Evolutionary conservation across 2,888 invertebrate species (phyloP), one percentile per base, ranked within the genome.

Genomic region (Epinotia demarniana): DNA sequence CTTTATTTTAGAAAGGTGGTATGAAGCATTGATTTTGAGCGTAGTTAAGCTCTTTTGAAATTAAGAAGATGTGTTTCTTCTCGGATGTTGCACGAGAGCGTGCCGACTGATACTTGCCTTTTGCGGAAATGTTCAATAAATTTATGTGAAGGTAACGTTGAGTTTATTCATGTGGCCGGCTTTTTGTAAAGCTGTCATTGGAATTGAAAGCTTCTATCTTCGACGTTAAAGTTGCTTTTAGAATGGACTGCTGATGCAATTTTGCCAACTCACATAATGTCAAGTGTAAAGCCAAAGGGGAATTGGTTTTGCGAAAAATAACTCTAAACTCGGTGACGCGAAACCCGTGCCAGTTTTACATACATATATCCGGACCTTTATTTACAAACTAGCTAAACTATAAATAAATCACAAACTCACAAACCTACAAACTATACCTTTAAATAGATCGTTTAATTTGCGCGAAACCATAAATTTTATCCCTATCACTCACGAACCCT

Each of bases 51-150:
- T 18, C 43, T 68, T 68, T 68, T 57, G 1, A 19, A 68, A 57
- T 9, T 46, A 53, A n/a, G n/a, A n/a, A 53, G 49, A 53, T n/a
- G 49, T 16, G 46, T 16, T 46, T 46, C 43, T 23, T 33, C 27
- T n/a, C n/a, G 33, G 60, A 61, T 61, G 60, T 61, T 61, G 60
- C 60, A 61, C 12, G 27, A 16, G 33, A 6, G 13, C 16, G 60
- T 33, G 60, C 60, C 33, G 60, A 33, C 60, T 61, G 60, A 53
- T 16, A 53, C 60, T 61, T 60, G 60, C 60, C 33, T 61, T 61
- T 61, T 61, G 64, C 64, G 16, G 64, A 55, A 67, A 57, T 19
- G 55, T 67, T 27, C 27, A 16, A 39, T 67, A 68, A 53, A 67
- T 67, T 67, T 68, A 67, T 55, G 18, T 33, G 18, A 55, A 55